Base-by-base conservation (phyloP, 2,113 vertebrate genomes). In the Gambusia affinis region DNA sequence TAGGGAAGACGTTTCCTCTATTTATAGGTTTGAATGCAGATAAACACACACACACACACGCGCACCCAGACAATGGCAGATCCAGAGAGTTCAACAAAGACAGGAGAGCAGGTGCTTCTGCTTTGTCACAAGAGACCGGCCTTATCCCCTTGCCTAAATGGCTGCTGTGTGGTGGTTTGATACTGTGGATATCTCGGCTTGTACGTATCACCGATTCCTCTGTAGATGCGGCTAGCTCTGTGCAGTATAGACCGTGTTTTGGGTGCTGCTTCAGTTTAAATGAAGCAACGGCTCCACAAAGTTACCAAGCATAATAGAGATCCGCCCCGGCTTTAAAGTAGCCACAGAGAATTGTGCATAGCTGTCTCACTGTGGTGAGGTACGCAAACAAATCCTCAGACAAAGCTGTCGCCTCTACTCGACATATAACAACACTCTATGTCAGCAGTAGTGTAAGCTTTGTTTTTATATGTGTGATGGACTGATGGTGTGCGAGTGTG, bases 11-110 rank as follows among this genome's bases (percentile, higher is more conserved):
- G 83, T 88, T 83, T 78, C 33, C 70, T 80, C 89, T 94, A 91
- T 94, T 93, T 92, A 91, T 92, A 91, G 89, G 80, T 75, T 69
- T 79, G 70, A 85, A 84, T 79, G 80, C 81, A 71, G 67, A 88
- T 75, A 64, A 61, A 67, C 67, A 72, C 71, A 80, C 71, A 75
- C 72, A 76, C 67, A 60, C 63, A 78, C 76, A 78, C 73, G 24
- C 51, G 70, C 64, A 68, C 63, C 70, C 69, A 82, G 69, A 78
- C 76, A 78, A 47, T 47, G 72, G 64, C 30, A 75, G 72, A 84
- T 81, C 73, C 82, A 6, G 60, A 70, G 65, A 83, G 80, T 82
- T 37, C 54, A 69, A 78, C 66, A 62, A 73, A 86, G 73, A 89
- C 73, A 70, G 87, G 87, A 80, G 70, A 75, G 79, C 87, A 92